Base-by-base conservation (phyloP, 2,888 invertebrate species). In the Anodontia alba region DNA sequence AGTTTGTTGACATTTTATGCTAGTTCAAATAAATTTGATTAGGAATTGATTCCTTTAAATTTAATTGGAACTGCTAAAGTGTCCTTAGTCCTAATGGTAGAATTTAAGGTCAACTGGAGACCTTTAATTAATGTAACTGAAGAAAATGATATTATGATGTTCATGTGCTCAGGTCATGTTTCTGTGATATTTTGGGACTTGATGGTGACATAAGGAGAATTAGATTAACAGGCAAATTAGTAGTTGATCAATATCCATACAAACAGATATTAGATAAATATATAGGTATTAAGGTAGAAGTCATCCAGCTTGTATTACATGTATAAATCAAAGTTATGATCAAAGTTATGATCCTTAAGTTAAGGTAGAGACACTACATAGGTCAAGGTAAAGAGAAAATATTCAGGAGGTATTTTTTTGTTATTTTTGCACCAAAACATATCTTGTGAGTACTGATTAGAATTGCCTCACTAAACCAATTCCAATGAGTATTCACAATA, bases 11-110 rank as follows among this genome's bases (percentile, higher is more conserved):
- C 62, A 33, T 62, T 62, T 62, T 62, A 62, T 62, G 17, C 62
- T 33, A 7, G 62, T 62, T 62, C 62, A 62, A 62, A 62, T 62
- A 62, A 29, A 62, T 62, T 62, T 62, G 62, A 62, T 62, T 62
- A 62, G 20, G 23, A 62, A 62, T 62, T 62, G 62, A 62, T 62
- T 62, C 62, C 62, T 31, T 62, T 20, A 62, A 62, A 62, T 62
- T 62, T 62, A 62, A 62, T 62, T 62, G 62, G 33, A 17, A 62
- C 17, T 62, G 31, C 33, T 33, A 62, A 29, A 2, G 17, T 62
- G 62, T 10, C 62, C 33, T 62, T 33, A 62, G 10, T 62, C 29
- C 29, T 29, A 57, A 62, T 62, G 17, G 29, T 33, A 62, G 17
- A 20, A 33, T 3, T 20, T 31, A 62, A 62, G 62, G 62, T 62